These are phyloP conservation scores for Periphyllus acericola DNA, from an alignment of 2,888 invertebrate species.

Conservation along the genomic window DNA sequence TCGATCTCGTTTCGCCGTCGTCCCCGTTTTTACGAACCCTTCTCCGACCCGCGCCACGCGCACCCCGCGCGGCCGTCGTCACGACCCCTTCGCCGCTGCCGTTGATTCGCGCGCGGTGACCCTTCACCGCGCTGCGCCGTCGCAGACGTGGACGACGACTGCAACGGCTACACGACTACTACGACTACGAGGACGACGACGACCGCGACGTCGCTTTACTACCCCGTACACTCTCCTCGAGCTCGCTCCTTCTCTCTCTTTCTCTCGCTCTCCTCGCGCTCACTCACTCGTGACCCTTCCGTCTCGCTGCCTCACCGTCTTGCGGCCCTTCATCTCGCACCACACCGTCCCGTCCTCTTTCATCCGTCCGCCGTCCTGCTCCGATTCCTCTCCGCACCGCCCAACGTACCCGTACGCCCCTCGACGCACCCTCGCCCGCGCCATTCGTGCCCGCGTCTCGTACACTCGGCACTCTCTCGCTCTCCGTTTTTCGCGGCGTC, in stretches of 20 bases:
- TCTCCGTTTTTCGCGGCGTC: too few species aligned
- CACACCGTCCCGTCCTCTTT: background rate
- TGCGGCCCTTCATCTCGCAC: background rate
- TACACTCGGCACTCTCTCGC: too few species aligned
- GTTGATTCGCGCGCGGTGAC: conserved; percentile 64
- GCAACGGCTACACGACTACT: too few species aligned
- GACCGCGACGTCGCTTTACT: background rate
- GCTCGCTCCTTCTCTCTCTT: conserved; percentile 66
- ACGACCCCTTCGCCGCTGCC: conserved; percentile 66
- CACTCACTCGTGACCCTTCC: too few species aligned
- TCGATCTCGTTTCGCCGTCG: conserved; percentile 49
- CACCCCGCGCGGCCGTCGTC: conserved; percentile 64
- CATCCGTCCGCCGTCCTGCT: background rate
- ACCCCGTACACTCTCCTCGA: too few species aligned
- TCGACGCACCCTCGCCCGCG: too few species aligned
- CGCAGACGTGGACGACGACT: background rate
- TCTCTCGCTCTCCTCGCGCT: too few species aligned
- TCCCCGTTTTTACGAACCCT: conserved; percentile 44
- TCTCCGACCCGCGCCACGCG: background rate
- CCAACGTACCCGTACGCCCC: too few species aligned
- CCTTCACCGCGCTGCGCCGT: conserved; percentile 63
- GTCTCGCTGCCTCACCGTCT: too few species aligned
- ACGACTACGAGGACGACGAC: background rate
- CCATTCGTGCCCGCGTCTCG: too few species aligned
- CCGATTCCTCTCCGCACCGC: background rate